These are phyloP conservation scores for Schlechtendalia chinensis DNA, from an alignment of 1,140 invertebrate genomes.

Conservation along the genomic window DNA sequence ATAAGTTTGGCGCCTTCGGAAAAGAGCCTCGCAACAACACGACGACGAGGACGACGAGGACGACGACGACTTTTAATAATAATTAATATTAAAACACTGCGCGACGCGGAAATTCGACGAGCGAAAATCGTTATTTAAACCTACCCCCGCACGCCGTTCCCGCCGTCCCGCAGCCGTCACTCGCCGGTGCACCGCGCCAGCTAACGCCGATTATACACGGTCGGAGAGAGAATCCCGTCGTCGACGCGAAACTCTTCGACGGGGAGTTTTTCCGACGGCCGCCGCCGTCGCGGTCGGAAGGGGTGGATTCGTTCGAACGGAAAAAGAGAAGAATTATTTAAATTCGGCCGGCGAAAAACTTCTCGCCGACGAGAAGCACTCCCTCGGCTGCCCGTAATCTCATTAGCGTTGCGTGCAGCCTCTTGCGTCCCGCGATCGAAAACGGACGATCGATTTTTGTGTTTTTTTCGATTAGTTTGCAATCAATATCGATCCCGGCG, in stretches of 20 bases:
- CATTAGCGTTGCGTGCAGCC: slow-evolving; percentile 25
- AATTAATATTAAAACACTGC: slow-evolving; percentile 49
- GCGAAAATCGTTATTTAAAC: slow-evolving; percentile 50
- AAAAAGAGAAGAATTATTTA: slow-evolving; percentile 46
- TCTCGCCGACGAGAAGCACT: slow-evolving; percentile 19
- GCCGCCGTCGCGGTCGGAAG: not conserved
- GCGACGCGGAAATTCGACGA: slow-evolving; percentile 48
- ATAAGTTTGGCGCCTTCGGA: slow-evolving; percentile 48
- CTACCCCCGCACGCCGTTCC: slow-evolving; percentile 3
- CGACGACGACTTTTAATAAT: slow-evolving; percentile 49
- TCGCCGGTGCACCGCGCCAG: slow-evolving; percentile 11
- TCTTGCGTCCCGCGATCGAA: slow-evolving; percentile 12
- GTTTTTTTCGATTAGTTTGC: no score
- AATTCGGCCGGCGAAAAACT: slow-evolving; percentile 31
- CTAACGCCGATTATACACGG: slow-evolving; percentile 47
- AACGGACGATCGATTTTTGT: not conserved
- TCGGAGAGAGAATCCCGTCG: slow-evolving; percentile 32
- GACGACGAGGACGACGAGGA: slow-evolving; percentile 32
- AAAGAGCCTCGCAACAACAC: slow-evolving; percentile 31
- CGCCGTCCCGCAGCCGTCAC: not conserved
- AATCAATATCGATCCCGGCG: no score
- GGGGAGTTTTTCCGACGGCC: not conserved
- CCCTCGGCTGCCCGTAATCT: slow-evolving; percentile 39
- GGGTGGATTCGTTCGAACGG: slow-evolving; percentile 41
- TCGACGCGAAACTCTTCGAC: slow-evolving; percentile 25